These are phyloP conservation scores for Chinchilla lanigera DNA, from an alignment of 2,113 vertebrate genomes.

Conservation along the genomic window DNA sequence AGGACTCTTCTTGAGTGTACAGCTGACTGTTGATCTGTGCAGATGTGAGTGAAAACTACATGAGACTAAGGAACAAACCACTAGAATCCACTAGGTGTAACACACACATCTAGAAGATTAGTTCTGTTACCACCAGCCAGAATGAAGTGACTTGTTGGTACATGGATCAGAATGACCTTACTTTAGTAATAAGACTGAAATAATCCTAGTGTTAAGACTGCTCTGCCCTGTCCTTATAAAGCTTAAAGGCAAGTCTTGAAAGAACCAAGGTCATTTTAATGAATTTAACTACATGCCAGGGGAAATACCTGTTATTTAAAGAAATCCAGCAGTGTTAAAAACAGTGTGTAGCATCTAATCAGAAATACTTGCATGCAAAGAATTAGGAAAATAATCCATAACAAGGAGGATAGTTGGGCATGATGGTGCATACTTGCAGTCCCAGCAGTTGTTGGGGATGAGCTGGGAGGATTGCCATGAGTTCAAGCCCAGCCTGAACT, in stretches of 20 bases:
- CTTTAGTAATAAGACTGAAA: not conserved
- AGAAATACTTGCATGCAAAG: not conserved
- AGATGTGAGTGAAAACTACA: not conserved
- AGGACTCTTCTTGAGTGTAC: not conserved
- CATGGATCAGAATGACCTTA: not conserved
- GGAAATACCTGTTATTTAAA: not conserved
- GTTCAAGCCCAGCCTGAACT: not conserved
- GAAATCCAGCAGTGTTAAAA: not conserved
- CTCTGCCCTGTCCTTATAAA: not conserved
- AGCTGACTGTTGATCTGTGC: not conserved
- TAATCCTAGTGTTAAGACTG: not conserved
- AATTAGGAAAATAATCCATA: not conserved
- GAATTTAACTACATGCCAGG: not conserved
- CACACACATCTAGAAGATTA: not conserved
- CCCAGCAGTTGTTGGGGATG: not conserved
- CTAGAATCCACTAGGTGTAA: not conserved
- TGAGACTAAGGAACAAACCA: not conserved
- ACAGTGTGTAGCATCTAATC: not conserved
- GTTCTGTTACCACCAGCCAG: not conserved
- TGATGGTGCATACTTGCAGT: not conserved
- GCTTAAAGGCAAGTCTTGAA: constrained; percentile 1
- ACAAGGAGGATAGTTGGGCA: not conserved
- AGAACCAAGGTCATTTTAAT: not conserved
- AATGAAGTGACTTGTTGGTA: not conserved
- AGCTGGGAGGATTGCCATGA: not conserved